Evolutionary conservation across 2,797 vertebrate species (phyloP), one percentile per base, ranked within the genome.

Genomic region (Gastrophryne carolinensis): DNA sequence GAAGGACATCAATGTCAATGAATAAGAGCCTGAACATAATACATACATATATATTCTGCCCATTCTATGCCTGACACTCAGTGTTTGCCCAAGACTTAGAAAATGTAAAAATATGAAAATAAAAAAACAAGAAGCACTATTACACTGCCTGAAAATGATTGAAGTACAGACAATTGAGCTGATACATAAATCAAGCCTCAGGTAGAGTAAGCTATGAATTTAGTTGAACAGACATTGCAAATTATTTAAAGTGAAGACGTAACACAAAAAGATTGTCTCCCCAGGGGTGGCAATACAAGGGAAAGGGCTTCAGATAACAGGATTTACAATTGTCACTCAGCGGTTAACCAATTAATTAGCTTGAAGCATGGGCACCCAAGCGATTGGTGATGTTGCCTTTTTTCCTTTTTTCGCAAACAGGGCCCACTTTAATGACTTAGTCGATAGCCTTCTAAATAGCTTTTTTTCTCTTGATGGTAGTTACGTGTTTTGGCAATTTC

Each of bases 291-390:
- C 7, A 3, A 58, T 58, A 60, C 47, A 49, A 44, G 34, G 44
- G 61, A 65, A 70, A 77, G 61, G 75, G 41, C 75, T 78, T 52
- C 50, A 64, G 68, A 71, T 71, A 66, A 78, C 75, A 78, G 75
- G 75, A 78, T 78, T 78, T 72, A 32, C 68, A 52, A 12, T 72
- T 72, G 75, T 78, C 75, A 78, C 67, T 78, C 68, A 72, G 75
- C 75, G 52, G 75, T 78, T 78, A 72, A 78, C 52, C 75, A 72
- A 78, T 78, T 78, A 66, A 78, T 78, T 78, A 78, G 68, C 68
- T 23, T 7, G 1, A 37, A 52, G 66, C 60, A 57, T 15, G 23
- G 67, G 61, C 68, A 66, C 34, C 24, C 68, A 66, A 62, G 23
- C 30, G 39, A 58, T 41, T 21, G 47, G 32, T 32, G 26, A 66